phyloP scores from a whole-genome alignment of 2,888 invertebrate genomes.

The Eupithecia centaureata region DNA sequence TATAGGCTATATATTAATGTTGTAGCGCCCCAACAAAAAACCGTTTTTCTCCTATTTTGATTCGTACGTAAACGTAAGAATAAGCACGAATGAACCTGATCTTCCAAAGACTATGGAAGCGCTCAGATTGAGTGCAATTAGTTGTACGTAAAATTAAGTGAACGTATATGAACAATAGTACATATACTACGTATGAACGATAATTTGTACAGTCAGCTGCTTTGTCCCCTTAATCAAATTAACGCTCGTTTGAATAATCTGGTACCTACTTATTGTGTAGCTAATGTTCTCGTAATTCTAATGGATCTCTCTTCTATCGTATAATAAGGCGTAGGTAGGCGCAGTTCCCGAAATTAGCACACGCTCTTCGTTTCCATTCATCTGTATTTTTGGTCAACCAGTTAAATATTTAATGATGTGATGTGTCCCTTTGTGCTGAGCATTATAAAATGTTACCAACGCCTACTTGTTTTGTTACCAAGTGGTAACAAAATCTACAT shows the following conservation, averaged over 20 bases:
- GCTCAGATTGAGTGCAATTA: too few species aligned
- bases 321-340: background rate
- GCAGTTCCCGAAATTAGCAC: background rate
- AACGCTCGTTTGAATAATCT: background rate
- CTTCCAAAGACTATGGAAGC: too few species aligned
- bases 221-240: background rate
- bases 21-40: too few species aligned
- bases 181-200: too few species aligned
- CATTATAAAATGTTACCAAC: background rate
- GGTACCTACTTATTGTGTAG: background rate
- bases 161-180: too few species aligned
- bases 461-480: background rate
- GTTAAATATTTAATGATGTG: constrained; percentile 2
- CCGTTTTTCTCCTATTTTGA: too few species aligned
- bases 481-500: background rate
- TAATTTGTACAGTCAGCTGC: too few species aligned
- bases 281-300: background rate
- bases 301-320: background rate
- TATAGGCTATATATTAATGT: too few species aligned
- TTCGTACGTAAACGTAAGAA: too few species aligned
- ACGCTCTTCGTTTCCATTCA: background rate
- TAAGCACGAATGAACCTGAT: too few species aligned
- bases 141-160: too few species aligned
- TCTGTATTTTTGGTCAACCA: background rate
- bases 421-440: constrained; percentile 6